A percentile compares a stretch with the other conserved stretches of the same genome.
Conservation (phyloP, 2,113 vertebrate genomes). For the Mionectes macconnelli region DNA sequence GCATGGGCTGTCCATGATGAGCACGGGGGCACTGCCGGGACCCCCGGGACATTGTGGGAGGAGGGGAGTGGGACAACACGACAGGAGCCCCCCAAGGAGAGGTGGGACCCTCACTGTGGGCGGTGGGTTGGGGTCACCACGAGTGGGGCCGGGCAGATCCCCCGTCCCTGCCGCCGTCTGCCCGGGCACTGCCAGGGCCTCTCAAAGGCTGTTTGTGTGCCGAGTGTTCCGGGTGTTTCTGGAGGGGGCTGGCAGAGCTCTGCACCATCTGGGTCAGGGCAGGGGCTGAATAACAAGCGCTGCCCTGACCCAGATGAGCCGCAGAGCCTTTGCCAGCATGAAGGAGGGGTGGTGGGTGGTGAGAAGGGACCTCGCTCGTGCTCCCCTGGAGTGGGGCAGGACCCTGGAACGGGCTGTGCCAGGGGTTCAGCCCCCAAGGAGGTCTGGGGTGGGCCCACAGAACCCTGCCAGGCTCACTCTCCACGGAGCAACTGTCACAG, state of each 20-base stretch:
- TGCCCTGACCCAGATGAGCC: constrained; percentile 44
- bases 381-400: not conserved
- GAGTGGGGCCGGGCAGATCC: not conserved
- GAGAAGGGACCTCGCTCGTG: fast-evolving
- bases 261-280: constrained; percentile 61
- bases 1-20: not conserved
- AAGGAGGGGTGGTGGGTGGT: not conserved
- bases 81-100: too few relatives aligned
- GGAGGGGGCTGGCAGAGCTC: constrained; percentile 16
- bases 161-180: not conserved
- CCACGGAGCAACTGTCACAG: not conserved
- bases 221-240: constrained; percentile 7
- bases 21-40: fast-evolving
- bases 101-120: not conserved
- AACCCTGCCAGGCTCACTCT: not conserved
- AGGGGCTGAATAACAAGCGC: constrained; percentile 47
- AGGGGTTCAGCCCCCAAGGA: not conserved
- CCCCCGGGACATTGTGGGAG: fast-evolving
- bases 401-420: fast-evolving
- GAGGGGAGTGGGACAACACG: not conserved
- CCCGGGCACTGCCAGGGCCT: not conserved
- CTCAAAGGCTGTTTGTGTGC: constrained; percentile 62
- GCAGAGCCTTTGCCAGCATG: not conserved
- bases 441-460: fast-evolving
- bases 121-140: fast-evolving